Evolutionary conservation across 2,888 invertebrate species (phyloP), one percentile per base, ranked within the genome.

Genomic region (Andrena praecox): DNA sequence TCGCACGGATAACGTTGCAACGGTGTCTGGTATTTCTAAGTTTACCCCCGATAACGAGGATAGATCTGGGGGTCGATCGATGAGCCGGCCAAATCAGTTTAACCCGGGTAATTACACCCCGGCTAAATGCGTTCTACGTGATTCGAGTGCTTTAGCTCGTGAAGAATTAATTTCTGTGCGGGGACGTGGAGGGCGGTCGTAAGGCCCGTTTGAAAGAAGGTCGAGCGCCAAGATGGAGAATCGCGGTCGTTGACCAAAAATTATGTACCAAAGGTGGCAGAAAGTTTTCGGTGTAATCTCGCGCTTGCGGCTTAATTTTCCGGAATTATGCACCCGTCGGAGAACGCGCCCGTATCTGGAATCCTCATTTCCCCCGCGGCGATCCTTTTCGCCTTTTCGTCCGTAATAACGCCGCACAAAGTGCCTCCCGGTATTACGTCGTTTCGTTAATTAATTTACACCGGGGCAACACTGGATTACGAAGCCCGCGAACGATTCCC

Each of bases 391-490:
- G 73, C 74, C 77, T 82, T 74, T 84, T 82, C 87, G 68, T 35
- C 42, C 66, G 77, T 77, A 85, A 87, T 87, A 87, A 85, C 80
- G 73, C 63, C 62, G 76, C 62, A 66, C 80, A 82, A 71, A 73
- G 80, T 69, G 73, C 27, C 52, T 35, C 73, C 8, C 50, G 62
- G 68, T 69, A 78, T 66, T 80, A 78, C 77, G 73, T 68, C 80
- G 80, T 85, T 78, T 78, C 75, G 66, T 83, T 87, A 87, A 87
- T 87, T 87, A 87, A 87, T 87, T 87, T 85, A 87, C 69, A 71
- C 74, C 68, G 70, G 59, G 75, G 60, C 71, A 59, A 63, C 77
- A 60, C 71, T 63, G 87, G 79, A 84, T 87, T 85, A 84, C 75
- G 54, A 79, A 73, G 60, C 66, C 81, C 72, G 52, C 48, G 60